phyloP scores from a whole-genome alignment of 2,888 invertebrate genomes.

The Pachliopta kotzebuea region DNA sequence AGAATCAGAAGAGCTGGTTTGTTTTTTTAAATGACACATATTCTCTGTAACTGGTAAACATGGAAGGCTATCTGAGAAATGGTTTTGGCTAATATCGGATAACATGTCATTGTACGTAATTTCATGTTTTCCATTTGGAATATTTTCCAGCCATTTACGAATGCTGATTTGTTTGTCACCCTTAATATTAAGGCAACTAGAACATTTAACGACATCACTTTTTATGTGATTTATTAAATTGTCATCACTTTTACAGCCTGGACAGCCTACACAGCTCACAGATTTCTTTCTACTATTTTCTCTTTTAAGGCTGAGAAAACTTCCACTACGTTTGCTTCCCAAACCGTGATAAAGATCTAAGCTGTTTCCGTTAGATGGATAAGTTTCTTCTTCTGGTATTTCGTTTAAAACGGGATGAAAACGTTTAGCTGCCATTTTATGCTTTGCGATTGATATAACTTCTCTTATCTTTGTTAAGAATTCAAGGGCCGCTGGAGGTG shows the following conservation, averaged over 20 bases:
- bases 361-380: constrained; percentile 69
- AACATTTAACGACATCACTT: constrained; percentile 70
- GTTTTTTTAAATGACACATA: constrained; percentile 55
- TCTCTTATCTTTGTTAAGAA: constrained; percentile 94
- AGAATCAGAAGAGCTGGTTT: constrained; percentile 60
- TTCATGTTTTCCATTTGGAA: constrained; percentile 74
- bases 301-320: constrained; percentile 80
- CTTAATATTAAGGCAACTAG: constrained; percentile 75
- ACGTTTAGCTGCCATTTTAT: constrained; percentile 90
- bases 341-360: constrained; percentile 70
- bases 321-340: constrained; percentile 77
- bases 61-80: constrained; percentile 57
- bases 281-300: constrained; percentile 81
- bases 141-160: constrained; percentile 87
- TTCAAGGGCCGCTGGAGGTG: constrained; percentile 94
- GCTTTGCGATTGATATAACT: constrained; percentile 93
- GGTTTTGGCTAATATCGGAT: constrained; percentile 46
- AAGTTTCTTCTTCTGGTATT: constrained; percentile 90
- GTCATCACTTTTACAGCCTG: constrained; percentile 78
- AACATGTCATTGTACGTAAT: constrained; percentile 50
- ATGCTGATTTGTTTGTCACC: constrained; percentile 88
- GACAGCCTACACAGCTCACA: constrained; percentile 82
- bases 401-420: constrained; percentile 89
- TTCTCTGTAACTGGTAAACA: constrained; percentile 55
- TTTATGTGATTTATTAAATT: constrained; percentile 64